Base-by-base conservation (phyloP, 2,113 vertebrate genomes). In the Isurus oxyrinchus region DNA sequence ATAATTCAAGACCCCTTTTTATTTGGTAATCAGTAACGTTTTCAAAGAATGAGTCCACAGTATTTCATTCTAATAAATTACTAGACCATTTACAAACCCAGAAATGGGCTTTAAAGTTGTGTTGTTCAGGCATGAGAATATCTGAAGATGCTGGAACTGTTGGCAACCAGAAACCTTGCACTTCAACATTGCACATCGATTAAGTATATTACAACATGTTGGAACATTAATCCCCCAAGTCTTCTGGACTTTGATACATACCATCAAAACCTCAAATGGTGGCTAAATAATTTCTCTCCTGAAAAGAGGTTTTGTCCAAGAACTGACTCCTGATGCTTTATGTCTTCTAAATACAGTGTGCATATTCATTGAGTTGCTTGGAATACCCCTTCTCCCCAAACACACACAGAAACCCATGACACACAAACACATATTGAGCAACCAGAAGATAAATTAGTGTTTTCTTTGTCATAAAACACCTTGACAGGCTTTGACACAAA, bases 401-500 rank as follows among this genome's bases (percentile, higher is more conserved):
- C 55, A 27, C 63, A 14, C 14, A 66, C 63, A 66, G 14, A 90
- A 11, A 59, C 25, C 8, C 11, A 55, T 35, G 11, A 11, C 53
- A 57, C 53, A 13, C 31, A 35, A 35, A 35, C 27, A 35, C 27
- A 90, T 88, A 88, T 35, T 91, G 90, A 94, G 59, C 19, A 19
- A 3, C 90, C n/a, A 40, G 2, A 94, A 63, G 14, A 93, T 35
- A 59, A 61, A 93, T 59, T 31, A 61, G 88, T 93, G 13, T 93
- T 91, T 93, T 93, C 27, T 93, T 93, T 94, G 90, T 61, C 59
- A 63, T 94, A 40, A 63, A 94, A 94, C 40, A 94, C 61, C 40
- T 94, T 94, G 88, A 93, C 88, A 19, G 13, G 57, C 55, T 93
- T 93, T 93, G 27, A 93, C 88, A 93, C 57, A 93, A 93, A 59